Conservation (phyloP, 2,888 invertebrate genomes). For the Dryocosmus kuriphilus region DNA sequence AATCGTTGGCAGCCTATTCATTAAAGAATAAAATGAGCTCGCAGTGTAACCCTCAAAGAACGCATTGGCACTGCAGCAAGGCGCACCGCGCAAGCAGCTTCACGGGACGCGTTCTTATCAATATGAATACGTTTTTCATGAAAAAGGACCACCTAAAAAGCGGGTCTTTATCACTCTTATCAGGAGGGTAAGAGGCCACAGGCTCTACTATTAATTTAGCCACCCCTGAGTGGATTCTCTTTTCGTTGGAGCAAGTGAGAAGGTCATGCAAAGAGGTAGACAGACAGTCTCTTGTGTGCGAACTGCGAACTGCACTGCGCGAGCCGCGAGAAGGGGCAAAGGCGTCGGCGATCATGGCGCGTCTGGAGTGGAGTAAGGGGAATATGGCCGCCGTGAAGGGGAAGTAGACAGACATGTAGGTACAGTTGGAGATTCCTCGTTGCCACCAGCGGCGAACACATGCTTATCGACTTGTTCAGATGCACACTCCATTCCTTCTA, state of each 20-base stretch:
- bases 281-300: constrained; percentile 45
- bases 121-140: neutral
- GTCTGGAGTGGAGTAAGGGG: constrained; percentile 43
- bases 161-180: neutral
- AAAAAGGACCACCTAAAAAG: neutral
- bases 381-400: constrained; percentile 50
- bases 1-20: no score
- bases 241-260: constrained; percentile 24
- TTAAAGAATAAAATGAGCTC: no score
- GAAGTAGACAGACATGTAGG: constrained; percentile 62
- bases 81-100: no score
- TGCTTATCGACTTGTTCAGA: constrained; percentile 27
- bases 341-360: constrained; percentile 63
- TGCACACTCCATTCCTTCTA: neutral
- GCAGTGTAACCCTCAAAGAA: no score
- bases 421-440: constrained; percentile 66
- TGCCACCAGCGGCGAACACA: constrained; percentile 58
- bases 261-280: constrained; percentile 22
- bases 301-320: constrained; percentile 47
- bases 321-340: constrained; percentile 58
- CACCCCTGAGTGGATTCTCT: constrained; percentile 20
- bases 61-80: no score
- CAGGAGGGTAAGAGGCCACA: neutral
- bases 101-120: neutral
- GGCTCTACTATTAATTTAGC: neutral